Evolutionary conservation across 2,113 vertebrate species (phyloP), one percentile per base, ranked within the genome.

Genomic region (Oostethus manadensis): DNA sequence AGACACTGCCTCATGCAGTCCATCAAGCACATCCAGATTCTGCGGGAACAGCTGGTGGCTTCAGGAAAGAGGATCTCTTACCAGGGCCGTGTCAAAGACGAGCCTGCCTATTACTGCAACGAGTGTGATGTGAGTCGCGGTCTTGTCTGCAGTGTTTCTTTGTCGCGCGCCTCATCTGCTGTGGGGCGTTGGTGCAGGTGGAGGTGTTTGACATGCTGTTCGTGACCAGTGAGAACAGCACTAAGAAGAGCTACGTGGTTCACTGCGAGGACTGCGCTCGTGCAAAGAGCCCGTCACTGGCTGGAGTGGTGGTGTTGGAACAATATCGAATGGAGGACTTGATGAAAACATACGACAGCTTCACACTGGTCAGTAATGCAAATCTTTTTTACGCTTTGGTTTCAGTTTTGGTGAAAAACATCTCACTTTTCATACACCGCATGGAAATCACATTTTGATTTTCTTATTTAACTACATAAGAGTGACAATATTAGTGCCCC

Each of bases 101-200:
- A 96, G 81, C 93, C 93, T 0, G 93, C 93, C 20, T 96, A 96
- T 83, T 95, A 95, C 86, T 96, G 94, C 90, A 95, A 95, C 1
- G 93, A 95, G 67, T 96, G 94, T 45, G 94, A 95, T 0, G 94
- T 95, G 73, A 89, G 93, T 87, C 11, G 18, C 61, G 58, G 2
- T 33, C 9, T 20, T 1, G 4, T 42, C n/a, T 11, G 14, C 2
- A 13, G 44, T 40, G 21, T 10, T 1, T 17, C 22, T 4, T 14
- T 21, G 56, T 17, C 49, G 16, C 13, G 29, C 33, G 10, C 26
- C 6, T 49, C 18, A 16, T 33, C 26, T 62, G 26, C 14, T 17
- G 21, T 40, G 0, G 9, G 50, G 64, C 66, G 26, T 71, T n/a
- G 74, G 58, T 64, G 51, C 83, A 96, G 94, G 83, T 96, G 87